Evolutionary conservation across 2,113 vertebrate species (phyloP).

Genomic region (Macrotis lagotis): DNA sequence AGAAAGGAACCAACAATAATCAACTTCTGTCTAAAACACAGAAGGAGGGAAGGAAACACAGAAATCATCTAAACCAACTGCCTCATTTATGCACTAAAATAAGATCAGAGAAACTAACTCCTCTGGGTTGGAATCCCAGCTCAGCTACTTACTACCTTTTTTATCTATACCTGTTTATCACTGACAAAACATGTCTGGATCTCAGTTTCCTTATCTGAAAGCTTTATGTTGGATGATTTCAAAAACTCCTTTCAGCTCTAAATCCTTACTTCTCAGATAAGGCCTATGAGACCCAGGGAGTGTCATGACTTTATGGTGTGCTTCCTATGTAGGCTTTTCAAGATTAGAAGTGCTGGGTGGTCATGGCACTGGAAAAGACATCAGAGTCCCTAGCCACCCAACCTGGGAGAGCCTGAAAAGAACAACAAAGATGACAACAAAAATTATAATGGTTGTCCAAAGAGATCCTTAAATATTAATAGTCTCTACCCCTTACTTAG

Average conservation of each 20-base stretch:
- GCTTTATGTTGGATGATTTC: neutral
- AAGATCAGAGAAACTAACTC: neutral
- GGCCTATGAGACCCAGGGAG: neutral
- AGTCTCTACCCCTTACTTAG: neutral
- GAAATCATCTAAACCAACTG: neutral
- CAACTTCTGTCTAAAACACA: neutral
- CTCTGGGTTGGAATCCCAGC: neutral
- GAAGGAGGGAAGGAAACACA: neutral
- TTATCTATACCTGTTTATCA: neutral
- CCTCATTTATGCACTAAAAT: neutral
- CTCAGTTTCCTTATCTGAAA: constrained; percentile 8
- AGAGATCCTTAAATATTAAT: neutral
- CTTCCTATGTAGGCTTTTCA: neutral
- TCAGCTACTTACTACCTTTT: constrained; percentile 11
- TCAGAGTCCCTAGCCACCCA: neutral
- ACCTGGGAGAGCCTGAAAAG: neutral
- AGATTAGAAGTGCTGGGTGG: neutral
- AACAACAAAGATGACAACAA: neutral
- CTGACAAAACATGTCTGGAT: neutral
- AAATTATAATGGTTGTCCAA: neutral
- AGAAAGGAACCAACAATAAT: neutral
- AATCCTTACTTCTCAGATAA: neutral
- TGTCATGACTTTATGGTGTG: neutral
- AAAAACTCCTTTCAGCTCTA: neutral
- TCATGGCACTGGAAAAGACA: neutral